These are phyloP conservation scores for Chymomyza costata DNA, from an alignment of 1,140 invertebrate genomes.

Conservation along the genomic window DNA sequence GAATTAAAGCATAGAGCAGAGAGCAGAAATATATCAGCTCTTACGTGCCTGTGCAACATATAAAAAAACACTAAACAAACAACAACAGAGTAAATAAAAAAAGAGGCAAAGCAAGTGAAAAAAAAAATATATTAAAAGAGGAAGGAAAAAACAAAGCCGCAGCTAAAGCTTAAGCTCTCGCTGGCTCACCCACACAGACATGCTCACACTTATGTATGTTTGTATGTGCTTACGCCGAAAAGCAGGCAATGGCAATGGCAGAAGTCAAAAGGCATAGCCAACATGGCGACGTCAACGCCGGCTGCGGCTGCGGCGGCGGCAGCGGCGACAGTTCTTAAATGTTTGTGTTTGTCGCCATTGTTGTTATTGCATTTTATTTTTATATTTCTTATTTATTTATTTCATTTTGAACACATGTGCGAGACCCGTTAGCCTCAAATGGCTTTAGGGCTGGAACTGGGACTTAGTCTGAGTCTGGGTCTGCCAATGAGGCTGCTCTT, in stretches of 20 bases:
- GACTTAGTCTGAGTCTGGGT: no score
- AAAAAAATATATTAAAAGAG: neutral
- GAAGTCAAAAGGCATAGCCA: constrained; percentile 8
- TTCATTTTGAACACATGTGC: no score
- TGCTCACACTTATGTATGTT: no score
- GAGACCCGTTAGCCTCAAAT: no score
- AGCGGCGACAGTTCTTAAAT: constrained; percentile 15
- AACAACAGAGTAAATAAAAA: neutral
- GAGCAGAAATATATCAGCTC: no score
- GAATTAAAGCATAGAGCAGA: no score
- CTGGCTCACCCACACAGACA: neutral
- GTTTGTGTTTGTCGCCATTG: no score
- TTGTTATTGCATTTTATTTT: constrained; percentile 31
- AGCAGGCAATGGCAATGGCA: constrained; percentile 11
- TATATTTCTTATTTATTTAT: constrained; percentile 1
- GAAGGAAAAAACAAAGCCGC: neutral
- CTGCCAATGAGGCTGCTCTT: no score
- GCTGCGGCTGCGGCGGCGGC: neutral
- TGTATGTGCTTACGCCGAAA: constrained; percentile 19
- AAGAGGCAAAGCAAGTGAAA: neutral
- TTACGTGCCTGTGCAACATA: no score
- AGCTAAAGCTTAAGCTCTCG: neutral
- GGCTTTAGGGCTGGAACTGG: no score
- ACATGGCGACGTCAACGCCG: neutral
- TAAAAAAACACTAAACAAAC: no score